Evolutionary conservation across 2,797 vertebrate genomes (phyloP), one percentile per base, ranked within the genome.

Genomic region (Vespertilio murinus): DNA sequence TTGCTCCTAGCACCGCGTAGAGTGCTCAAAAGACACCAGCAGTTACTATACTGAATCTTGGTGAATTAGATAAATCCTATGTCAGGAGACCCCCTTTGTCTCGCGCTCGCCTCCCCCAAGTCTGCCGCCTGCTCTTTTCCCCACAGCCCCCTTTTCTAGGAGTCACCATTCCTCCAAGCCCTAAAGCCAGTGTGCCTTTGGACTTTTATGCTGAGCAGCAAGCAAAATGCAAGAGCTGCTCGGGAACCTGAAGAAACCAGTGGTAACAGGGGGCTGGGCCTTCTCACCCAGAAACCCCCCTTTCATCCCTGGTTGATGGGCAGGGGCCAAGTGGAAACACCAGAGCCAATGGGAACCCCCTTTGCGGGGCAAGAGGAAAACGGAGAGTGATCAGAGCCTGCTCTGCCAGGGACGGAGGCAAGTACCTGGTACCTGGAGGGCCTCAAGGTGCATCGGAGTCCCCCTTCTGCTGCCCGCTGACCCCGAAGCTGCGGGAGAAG

Each of bases 391-490:
- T 23, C 25, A 49, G 52, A 80, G 16, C 38, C 52, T 17, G 35
- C 65, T 81, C 38, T 45, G 47, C 40, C 33, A 28, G 8, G 3
- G 40, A 25, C 45, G 8, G 3, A 18, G 30, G 61, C 17, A 54
- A 54, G 45, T 4, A 4, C 52, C 38, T 0, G 6, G 33, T 30
- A 54, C 30, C 5, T 0, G 22, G 47, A 3, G 4, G 25, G 30
- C 18, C n/a, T 59, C 45, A 4, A n/a, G 74, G 71, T 5, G 3
- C 0, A 38, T 20, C 81, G 40, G 20, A 25, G 42, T 16, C 56
- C 4, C 20, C 8, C 7, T 20, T 28, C n/a, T 7, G 0, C 10
- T 28, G 56, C 56, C 64, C 4, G n/a, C 14, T 18, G 33, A 35
- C 12, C 45, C 18, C 38, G 54, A 73, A 73, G 69, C 16, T 64